These are phyloP conservation scores for Clitarchus hookeri DNA, from an alignment of 2,888 invertebrate species.

Conservation along the genomic window DNA sequence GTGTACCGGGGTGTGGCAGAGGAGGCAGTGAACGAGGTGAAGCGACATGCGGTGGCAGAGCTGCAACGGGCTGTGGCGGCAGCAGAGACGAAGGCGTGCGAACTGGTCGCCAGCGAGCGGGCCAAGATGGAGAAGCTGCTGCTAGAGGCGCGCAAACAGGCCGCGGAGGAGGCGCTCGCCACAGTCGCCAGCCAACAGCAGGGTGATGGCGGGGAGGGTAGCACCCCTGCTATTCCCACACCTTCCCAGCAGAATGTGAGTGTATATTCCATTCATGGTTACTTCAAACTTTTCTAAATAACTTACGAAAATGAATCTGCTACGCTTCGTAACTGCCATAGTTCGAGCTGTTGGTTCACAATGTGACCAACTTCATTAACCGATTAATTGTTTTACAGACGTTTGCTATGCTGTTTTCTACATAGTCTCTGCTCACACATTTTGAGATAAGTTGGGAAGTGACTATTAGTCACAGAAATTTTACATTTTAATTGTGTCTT, in stretches of 20 bases:
- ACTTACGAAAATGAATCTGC: no score
- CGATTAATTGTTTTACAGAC: no score
- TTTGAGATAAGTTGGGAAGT: no score
- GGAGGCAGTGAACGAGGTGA: conserved; percentile 76
- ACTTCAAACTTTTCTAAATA: no score
- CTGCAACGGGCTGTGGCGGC: conserved; percentile 83
- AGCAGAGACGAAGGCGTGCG: conserved; percentile 83
- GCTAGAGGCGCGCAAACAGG: conserved; percentile 56
- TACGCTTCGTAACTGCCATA: no score
- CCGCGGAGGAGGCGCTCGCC: conserved; percentile 51
- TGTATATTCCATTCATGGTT: neutral
- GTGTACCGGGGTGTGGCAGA: conserved; percentile 53
- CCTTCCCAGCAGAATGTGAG: conserved; percentile 54
- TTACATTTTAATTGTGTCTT: no score
- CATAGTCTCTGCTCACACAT: no score
- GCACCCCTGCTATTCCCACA: conserved; percentile 37
- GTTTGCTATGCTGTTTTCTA: no score
- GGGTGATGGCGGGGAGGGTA: conserved; percentile 38
- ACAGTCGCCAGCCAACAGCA: conserved; percentile 49
- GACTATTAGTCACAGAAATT: no score
- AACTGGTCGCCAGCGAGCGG: conserved; percentile 76
- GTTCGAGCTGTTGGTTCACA: no score
- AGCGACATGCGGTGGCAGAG: conserved; percentile 89
- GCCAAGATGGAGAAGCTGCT: conserved; percentile 72
- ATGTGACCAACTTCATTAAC: no score